Percentiles rank a stretch among this genome's conserved stretches.
phyloP scores from a whole-genome alignment of 2,888 invertebrate genomes.

The Bembecia ichneumoniformis region DNA sequence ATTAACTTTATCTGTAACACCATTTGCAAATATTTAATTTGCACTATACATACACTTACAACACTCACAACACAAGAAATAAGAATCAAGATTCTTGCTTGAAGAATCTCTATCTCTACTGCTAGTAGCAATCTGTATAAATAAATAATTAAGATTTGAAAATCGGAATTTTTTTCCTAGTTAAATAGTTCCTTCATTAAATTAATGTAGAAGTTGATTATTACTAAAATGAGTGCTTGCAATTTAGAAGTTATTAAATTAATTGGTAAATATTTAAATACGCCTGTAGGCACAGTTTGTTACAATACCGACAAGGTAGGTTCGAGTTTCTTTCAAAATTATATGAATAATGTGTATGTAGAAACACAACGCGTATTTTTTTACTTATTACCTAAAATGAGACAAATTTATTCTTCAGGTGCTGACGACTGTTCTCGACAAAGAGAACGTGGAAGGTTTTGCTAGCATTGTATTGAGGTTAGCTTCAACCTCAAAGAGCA shows the following conservation, averaged over 20 bases:
- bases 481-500: constrained; percentile 53
- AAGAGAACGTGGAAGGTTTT: constrained; percentile 60
- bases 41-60: too few species aligned
- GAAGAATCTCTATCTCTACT: too few species aligned
- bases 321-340: neutral
- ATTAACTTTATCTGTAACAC: too few species aligned
- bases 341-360: neutral
- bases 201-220: too few species aligned
- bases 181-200: too few species aligned
- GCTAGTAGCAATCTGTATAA: too few species aligned
- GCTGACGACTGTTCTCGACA: constrained; percentile 52
- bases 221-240: constrained; percentile 33
- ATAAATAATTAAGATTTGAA: too few species aligned
- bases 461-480: constrained; percentile 66
- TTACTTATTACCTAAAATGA: neutral
- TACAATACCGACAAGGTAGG: constrained; percentile 68
- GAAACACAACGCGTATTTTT: neutral
- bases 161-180: too few species aligned
- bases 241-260: constrained; percentile 56
- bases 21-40: too few species aligned
- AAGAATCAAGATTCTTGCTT: too few species aligned
- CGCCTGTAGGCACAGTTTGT: constrained; percentile 61
- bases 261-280: constrained; percentile 68
- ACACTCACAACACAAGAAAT: too few species aligned
- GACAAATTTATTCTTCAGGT: constrained; percentile 38